Evolutionary conservation across 2,888 invertebrate genomes (phyloP), one percentile per base, ranked within the genome.

Genomic region (Cylloceria caligata): DNA sequence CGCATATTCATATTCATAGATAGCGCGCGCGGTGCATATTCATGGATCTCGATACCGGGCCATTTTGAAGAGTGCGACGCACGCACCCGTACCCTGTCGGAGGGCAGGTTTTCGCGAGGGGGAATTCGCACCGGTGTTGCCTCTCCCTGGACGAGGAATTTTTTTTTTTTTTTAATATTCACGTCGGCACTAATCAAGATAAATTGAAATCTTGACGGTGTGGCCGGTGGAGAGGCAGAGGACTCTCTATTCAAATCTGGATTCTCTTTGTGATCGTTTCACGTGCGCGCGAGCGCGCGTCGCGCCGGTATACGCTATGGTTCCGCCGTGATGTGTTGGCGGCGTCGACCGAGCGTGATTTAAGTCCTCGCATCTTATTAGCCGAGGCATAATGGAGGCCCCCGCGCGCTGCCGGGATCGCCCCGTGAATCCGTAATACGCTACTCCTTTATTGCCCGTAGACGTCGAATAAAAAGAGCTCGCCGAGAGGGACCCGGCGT

Each of bases 401-500:
- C 42, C 64, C 55, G 52, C 24, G 73, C 75, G 62, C 83, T 80
- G 81, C 79, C 88, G 89, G 84, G 88, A 88, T 91, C 91, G 88
- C 86, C 87, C 87, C 84, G 87, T 91, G 92, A 92, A 91, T 92
- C 90, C 89, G 91, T 91, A 92, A 91, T 90, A 89, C 90, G 88
- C 83, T 57, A 65, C 77, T 86, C 83, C 79, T 85, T 85, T 85
- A 86, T 86, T 81, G 82, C 84, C 77, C 78, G 82, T 72, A 79
- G 81, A 81, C 81, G 74, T 81, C 49, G 69, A 79, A 78, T 83
- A 68, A 76, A 49, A 72, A 72, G 11, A 72, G 39, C 45, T 34
- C 34, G 34, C 34, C 6, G 42, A 55, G 55, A 13, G 64, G 34
- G 62, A 73, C 69, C 65, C 64, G 21, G 77, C 30, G 47, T 27